phyloP scores from a whole-genome alignment of 2,113 vertebrate genomes.

The Ploceus nigricollis region DNA sequence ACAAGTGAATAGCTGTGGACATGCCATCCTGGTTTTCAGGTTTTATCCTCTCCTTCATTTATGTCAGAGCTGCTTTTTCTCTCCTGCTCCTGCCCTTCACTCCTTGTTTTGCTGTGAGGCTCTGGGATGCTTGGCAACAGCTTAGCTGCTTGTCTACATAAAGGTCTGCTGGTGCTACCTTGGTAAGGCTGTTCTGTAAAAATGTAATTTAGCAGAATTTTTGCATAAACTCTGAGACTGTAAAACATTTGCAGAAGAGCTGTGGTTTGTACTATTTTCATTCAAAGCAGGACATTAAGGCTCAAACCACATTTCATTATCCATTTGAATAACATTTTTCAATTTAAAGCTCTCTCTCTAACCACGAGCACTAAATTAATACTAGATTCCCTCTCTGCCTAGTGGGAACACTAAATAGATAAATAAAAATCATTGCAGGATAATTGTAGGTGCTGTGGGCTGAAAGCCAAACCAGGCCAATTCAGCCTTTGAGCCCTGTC shows the following conservation, averaged over 20 bases:
- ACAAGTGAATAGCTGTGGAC: background rate
- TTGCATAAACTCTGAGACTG: conserved; percentile 21
- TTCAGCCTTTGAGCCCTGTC: conserved; percentile 62
- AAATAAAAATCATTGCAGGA: conserved; percentile 72
- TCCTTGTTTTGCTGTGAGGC: background rate
- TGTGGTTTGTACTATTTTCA: conserved; percentile 30
- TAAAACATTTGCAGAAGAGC: conserved; percentile 26
- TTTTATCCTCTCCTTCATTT: background rate
- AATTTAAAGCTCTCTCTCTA: conserved; percentile 65
- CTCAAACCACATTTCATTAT: conserved; percentile 62
- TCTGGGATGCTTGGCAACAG: background rate
- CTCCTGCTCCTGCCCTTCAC: background rate
- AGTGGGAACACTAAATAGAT: conserved; percentile 71
- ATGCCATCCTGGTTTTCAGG: background rate
- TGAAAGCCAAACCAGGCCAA: conserved; percentile 64
- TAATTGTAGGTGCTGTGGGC: conserved; percentile 73
- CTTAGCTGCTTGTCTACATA: background rate
- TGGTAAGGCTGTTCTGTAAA: background rate
- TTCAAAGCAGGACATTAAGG: conserved; percentile 41
- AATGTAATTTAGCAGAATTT: conserved; percentile 1
- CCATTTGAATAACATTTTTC: conserved; percentile 71
- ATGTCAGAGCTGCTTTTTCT: background rate
- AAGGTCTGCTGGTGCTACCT: background rate
- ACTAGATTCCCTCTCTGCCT: conserved; percentile 48
- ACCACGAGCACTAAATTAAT: conserved; percentile 68